Evolutionary conservation across 2,888 invertebrate species (phyloP).

Genomic region (Saturnia pavonia): DNA sequence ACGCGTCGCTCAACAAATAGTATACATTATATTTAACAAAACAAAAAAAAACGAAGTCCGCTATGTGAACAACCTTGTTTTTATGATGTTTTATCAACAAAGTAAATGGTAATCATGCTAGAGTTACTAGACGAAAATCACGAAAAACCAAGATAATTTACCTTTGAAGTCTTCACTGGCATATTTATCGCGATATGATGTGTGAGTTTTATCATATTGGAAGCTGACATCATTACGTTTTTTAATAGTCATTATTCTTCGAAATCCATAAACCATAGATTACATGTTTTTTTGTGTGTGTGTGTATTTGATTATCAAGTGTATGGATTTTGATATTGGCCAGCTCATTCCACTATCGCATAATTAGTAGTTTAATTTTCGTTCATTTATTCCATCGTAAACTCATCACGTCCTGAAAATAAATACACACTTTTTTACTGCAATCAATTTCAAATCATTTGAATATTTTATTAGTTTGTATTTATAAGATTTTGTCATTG

Average conservation of each 20-base stretch:
- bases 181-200: too few relatives aligned
- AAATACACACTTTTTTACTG: background rate
- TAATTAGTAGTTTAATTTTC: background rate
- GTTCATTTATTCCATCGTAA: background rate
- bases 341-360: background rate
- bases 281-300: background rate
- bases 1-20: constrained; percentile 13
- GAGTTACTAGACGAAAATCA: constrained; percentile 1
- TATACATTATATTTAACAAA: constrained; percentile 1
- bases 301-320: background rate
- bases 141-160: background rate
- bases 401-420: background rate
- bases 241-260: too few relatives aligned
- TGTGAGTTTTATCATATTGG: too few relatives aligned
- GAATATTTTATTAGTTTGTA: background rate
- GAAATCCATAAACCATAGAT: too few relatives aligned
- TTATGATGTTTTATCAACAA: constrained; percentile 18
- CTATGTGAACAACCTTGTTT: constrained; percentile 22
- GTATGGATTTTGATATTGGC: background rate
- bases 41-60: constrained; percentile 19
- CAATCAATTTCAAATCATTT: background rate
- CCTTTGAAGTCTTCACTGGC: background rate
- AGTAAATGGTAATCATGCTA: background rate
- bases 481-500: background rate
- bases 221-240: too few relatives aligned